Evolutionary conservation across 1,140 invertebrate genomes (phyloP), one percentile per base, ranked within the genome.

Genomic region (Drosophila littoralis): DNA sequence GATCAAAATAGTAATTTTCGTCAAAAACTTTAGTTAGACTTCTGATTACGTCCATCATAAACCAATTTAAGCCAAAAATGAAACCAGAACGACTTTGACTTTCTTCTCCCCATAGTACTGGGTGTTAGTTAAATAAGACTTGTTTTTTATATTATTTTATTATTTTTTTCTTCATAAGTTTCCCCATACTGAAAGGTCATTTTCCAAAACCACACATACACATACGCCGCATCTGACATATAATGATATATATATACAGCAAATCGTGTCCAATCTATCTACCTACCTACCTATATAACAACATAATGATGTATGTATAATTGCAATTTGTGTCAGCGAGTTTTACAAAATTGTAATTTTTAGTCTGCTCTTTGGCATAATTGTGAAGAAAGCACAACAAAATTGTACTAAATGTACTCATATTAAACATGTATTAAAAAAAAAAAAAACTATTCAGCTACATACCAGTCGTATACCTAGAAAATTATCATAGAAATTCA

Each of bases 91-190:
- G 70, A 78, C 70, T 82, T 82, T 52, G 70, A 78, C 70, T 82
- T 59, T 22, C 45, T 38, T 58, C 51, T 70, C 46, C 46, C 55
- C 67, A 73, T 73, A 81, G 79, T 70, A 82, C 67, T 73, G 55
- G 68, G 60, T 69, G 71, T 86, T 82, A 86, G 82, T 82, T 76
- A 73, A 46, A 67, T 76, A 58, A 81, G 60, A 46, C 55, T 60
- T 43, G 68, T 77, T 69, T 75, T 67, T 43, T 28, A 60, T 55
- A n/a, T 80, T 33, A 43, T 59, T 80, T 9, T 38, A 55, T 55
- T 43, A 59, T 48, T 48, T 48, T 28, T 48, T 48, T 28, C 22
- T 70, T 48, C n/a, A 58, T 51, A 22, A 68, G 32, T 69, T 67
- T 48, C 12, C 17, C 42, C 28, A 42, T 72, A 40, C 67, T n/a